Conservation (phyloP, 2,113 vertebrate genomes). For the Cynocephalus volans region DNA sequence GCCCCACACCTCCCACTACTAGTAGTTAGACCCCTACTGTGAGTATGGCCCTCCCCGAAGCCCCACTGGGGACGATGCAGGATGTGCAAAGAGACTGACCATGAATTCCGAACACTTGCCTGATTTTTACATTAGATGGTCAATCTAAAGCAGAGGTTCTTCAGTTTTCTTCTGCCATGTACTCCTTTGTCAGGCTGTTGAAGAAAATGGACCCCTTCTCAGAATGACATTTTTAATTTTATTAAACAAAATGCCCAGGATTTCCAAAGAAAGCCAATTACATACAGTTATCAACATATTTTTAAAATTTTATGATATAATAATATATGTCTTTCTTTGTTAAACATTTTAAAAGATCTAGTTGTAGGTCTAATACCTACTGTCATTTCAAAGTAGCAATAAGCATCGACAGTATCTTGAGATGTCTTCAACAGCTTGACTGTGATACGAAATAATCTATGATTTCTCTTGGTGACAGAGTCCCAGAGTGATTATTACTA, state of each 20-base stretch:
- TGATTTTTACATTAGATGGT: neutral
- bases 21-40: too few relatives aligned
- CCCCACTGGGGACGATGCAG: neutral
- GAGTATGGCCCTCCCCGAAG: neutral
- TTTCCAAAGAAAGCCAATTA: neutral
- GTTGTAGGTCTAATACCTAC: neutral
- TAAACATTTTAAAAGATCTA: constrained; percentile 9
- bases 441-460: neutral
- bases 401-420: neutral
- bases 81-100: neutral
- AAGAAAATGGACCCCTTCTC: neutral
- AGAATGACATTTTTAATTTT: neutral
- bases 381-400: neutral
- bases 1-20: rapidly evolving
- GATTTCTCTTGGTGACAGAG: neutral
- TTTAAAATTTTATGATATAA: neutral
- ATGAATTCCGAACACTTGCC: neutral
- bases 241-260: neutral
- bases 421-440: neutral
- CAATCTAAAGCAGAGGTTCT: neutral
- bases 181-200: neutral
- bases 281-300: neutral
- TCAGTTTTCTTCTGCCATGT: neutral
- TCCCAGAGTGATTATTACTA: neutral
- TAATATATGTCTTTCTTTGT: neutral